Base-by-base conservation (phyloP, 2,888 invertebrate genomes). In the Taenaris catops region DNA sequence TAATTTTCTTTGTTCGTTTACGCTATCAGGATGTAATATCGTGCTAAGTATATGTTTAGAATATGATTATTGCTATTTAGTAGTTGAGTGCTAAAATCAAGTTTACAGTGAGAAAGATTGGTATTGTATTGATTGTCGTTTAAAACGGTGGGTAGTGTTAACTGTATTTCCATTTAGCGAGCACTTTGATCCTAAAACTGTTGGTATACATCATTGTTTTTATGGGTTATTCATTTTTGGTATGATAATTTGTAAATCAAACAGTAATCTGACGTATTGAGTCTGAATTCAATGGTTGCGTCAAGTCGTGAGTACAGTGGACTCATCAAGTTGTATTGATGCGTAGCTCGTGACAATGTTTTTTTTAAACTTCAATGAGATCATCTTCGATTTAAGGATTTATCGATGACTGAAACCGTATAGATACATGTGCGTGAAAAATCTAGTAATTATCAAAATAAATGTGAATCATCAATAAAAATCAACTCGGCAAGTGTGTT, bases 1-100 rank as follows among this genome's bases (percentile, higher is more conserved):
- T n/a, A n/a, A n/a, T n/a, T n/a, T n/a, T n/a, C n/a, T n/a, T n/a
- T n/a, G n/a, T n/a, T n/a, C n/a, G n/a, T n/a, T n/a, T n/a, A n/a
- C n/a, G n/a, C n/a, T n/a, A n/a, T n/a, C n/a, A n/a, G n/a, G n/a
- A n/a, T n/a, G n/a, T n/a, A n/a, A n/a, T n/a, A n/a, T n/a, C n/a
- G n/a, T n/a, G n/a, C n/a, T n/a, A n/a, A n/a, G n/a, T n/a, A n/a
- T 5, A 16, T 17, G 21, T 6, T 14, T 19, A 8, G 50, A 55
- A 49, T 57, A 61, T 66, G 61, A 63, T 74, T 71, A 74, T 80
- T 27, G n/a, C 10, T 74, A 70, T 72, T 81, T 80, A 80, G 74
- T 70, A 71, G 55, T 58, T 62, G 74, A 55, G 71, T 75, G 79
- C 76, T 79, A 76, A 81, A 78, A 80, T 67, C 51, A 54, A 68